phyloP scores from a whole-genome alignment of 2,113 vertebrate species.

The Hypocryptadius cinnamomeus region DNA sequence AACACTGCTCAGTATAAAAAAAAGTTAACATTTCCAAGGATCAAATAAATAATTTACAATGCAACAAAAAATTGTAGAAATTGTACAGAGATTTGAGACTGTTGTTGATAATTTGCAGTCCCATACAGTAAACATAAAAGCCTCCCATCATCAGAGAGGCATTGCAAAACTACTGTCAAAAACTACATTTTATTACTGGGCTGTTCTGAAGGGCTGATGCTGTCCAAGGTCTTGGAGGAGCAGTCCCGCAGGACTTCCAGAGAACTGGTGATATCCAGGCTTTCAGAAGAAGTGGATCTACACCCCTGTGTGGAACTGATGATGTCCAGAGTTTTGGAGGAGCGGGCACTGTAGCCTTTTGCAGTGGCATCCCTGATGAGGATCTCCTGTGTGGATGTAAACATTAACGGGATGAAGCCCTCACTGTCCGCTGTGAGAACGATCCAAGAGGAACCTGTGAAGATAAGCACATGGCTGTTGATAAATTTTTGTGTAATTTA shows the following conservation, averaged over 20 bases:
- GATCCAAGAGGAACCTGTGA: constrained; percentile 84
- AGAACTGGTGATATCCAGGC: background rate
- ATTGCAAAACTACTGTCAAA: background rate
- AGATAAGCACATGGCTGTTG: background rate
- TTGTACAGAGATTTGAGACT: background rate
- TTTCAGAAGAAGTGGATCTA: constrained; percentile 1
- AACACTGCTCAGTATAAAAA: background rate
- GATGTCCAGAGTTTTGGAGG: constrained; percentile 19
- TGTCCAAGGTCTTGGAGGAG: background rate
- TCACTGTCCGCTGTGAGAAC: constrained; percentile 83
- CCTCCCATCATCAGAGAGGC: background rate
- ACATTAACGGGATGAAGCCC: constrained; percentile 86
- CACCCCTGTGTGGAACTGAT: constrained; percentile 11
- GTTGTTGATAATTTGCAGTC: background rate
- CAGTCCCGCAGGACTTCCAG: constrained; percentile 33
- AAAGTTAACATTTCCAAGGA: background rate
- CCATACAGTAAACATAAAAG: background rate
- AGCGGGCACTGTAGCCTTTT: constrained; percentile 18
- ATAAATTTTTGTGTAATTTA: background rate
- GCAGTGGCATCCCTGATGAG: constrained; percentile 74
- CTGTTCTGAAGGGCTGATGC: background rate
- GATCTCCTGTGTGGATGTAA: constrained; percentile 79
- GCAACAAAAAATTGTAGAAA: background rate
- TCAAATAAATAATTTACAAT: constrained; percentile 30
- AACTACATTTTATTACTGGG: background rate